Evolutionary conservation across 2,797 vertebrate species (phyloP).

Genomic region (Staurois parvus): DNA sequence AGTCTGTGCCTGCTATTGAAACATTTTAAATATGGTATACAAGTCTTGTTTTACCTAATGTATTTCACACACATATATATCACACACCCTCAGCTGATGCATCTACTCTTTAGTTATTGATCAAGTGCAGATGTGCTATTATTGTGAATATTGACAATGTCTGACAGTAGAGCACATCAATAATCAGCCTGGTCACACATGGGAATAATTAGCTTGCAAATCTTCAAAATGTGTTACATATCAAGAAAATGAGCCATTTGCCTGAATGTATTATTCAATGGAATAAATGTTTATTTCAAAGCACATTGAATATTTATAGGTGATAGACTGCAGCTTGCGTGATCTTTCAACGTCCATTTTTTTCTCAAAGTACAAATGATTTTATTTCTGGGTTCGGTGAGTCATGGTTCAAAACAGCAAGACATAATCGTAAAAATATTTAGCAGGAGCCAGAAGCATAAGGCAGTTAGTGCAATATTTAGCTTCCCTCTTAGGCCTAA

Average conservation of each 20-base stretch:
- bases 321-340: conserved; percentile 22
- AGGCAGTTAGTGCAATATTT: conserved; percentile 45
- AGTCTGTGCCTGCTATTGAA: no score
- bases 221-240: conserved; percentile 58
- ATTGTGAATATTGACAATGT: conserved; percentile 62
- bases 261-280: conserved; percentile 49
- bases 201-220: conserved; percentile 62
- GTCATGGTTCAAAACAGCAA: conserved; percentile 27
- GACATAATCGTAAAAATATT: conserved; percentile 46
- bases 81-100: conserved; percentile 36
- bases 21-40: neutral
- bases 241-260: conserved; percentile 52
- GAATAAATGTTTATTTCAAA: conserved; percentile 52
- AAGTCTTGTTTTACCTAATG: neutral
- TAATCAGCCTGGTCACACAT: conserved; percentile 57
- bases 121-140: conserved; percentile 60
- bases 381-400: conserved; percentile 20
- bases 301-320: conserved; percentile 43
- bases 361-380: conserved; percentile 1
- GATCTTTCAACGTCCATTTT: conserved; percentile 23
- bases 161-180: conserved; percentile 62
- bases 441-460: conserved; percentile 39
- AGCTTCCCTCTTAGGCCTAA: conserved; percentile 18
- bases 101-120: conserved; percentile 61
- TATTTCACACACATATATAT: neutral